Conservation (phyloP, 2,888 invertebrate species). For the Agonum fuliginosum region DNA sequence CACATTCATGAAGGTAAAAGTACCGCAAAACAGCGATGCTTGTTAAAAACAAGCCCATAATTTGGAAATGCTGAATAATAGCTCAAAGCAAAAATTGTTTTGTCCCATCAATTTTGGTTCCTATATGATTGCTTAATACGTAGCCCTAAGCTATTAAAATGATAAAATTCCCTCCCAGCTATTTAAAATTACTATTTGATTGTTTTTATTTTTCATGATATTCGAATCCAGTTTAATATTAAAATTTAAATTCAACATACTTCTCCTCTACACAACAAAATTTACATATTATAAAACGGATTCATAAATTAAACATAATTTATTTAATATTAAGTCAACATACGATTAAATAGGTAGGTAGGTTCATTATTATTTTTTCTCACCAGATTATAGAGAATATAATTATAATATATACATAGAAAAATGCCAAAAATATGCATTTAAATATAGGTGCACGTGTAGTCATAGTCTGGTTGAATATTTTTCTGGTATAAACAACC, state of each 20-base stretch:
- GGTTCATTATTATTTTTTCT: background rate
- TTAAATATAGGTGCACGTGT: too few species aligned
- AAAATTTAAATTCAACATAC: constrained; percentile 35
- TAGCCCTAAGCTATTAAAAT: constrained; percentile 16
- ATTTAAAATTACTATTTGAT: constrained; percentile 46
- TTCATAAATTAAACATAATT: background rate
- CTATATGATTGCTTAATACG: constrained; percentile 48
- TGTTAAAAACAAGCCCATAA: constrained; percentile 48
- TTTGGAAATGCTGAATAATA: constrained; percentile 46
- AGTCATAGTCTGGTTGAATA: too few species aligned
- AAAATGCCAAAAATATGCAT: too few species aligned
- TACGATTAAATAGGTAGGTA: background rate
- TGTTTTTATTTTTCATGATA: constrained; percentile 40
- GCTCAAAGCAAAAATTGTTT: constrained; percentile 47
- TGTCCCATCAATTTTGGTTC: constrained; percentile 46
- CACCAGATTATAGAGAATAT: too few species aligned
- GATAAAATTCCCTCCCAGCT: constrained; percentile 32
- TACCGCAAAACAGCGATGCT: constrained; percentile 44
- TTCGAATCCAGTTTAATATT: constrained; percentile 42
- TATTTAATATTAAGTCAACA: background rate
- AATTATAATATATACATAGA: too few species aligned
- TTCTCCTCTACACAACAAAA: constrained; percentile 32
- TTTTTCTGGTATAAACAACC: too few species aligned
- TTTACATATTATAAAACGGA: constrained; percentile 35
- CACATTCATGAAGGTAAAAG: constrained; percentile 30